These are phyloP conservation scores for Rhinella marina DNA, from an alignment of 2,797 vertebrate species.

Conservation along the genomic window DNA sequence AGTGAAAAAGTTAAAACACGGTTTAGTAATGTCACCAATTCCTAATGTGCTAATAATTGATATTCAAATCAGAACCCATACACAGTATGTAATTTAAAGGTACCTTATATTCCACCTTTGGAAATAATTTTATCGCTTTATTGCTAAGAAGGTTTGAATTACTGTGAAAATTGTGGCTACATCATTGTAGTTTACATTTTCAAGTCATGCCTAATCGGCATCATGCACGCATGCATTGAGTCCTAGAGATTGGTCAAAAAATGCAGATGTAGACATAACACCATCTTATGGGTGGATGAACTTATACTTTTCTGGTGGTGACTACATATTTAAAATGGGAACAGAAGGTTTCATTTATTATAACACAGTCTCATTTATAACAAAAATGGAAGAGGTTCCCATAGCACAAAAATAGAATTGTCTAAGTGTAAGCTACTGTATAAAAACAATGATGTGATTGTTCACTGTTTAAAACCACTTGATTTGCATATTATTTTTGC, in stretches of 20 bases:
- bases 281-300: not conserved
- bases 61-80: not conserved
- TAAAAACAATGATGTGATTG: not conserved
- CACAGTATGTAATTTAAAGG: not conserved
- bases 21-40: slow-evolving; percentile 1
- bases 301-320: not conserved
- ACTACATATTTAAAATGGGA: not conserved
- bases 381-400: not conserved
- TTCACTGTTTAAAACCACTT: not conserved
- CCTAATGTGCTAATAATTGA: not conserved
- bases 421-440: too few species aligned
- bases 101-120: not conserved
- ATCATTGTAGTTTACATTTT: slow-evolving; percentile 3
- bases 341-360: not conserved
- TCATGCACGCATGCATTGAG: not conserved
- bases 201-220: not conserved
- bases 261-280: not conserved
- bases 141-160: not conserved
- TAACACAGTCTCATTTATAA: not conserved
- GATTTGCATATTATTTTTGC: not conserved
- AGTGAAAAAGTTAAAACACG: not conserved
- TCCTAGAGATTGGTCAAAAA: not conserved
- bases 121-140: not conserved
- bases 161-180: not conserved
- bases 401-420: not conserved